Percentiles rank a stretch among this genome's conserved stretches.
phyloP scores from a whole-genome alignment of 2,113 vertebrate genomes.

The Tragelaphus strepsiceros region DNA sequence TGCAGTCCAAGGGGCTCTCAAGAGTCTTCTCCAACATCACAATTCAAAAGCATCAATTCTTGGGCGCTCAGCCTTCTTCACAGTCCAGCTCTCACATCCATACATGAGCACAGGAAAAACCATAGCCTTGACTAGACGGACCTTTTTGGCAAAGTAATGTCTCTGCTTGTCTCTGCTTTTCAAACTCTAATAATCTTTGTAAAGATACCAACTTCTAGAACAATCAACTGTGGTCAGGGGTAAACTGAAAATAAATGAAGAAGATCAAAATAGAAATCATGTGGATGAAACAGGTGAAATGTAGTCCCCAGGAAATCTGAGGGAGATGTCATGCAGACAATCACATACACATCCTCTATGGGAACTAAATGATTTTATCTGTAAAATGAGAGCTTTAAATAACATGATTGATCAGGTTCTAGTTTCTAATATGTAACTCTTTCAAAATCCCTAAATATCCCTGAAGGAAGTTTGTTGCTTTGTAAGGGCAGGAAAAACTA shows the following conservation, averaged over 20 bases:
- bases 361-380: not conserved
- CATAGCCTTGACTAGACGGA: no score
- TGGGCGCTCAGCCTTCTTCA: no score
- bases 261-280: not conserved
- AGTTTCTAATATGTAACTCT: not conserved
- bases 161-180: not conserved
- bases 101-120: no score
- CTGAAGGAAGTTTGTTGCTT: slow-evolving; percentile 10
- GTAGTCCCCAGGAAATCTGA: not conserved
- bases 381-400: not conserved
- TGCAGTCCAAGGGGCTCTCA: no score
- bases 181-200: not conserved
- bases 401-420: not conserved
- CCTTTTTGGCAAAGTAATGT: no score
- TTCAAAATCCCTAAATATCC: not conserved
- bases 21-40: no score
- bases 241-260: slow-evolving; percentile 21
- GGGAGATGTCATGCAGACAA: not conserved
- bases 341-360: not conserved
- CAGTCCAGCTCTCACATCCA: no score
- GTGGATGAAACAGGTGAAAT: not conserved
- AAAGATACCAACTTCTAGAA: not conserved
- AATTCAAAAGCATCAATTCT: no score
- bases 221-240: not conserved
- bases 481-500: slow-evolving; percentile 31